Evolutionary conservation across 2,888 invertebrate species (phyloP).

Genomic region (Amphipoea oculea): DNA sequence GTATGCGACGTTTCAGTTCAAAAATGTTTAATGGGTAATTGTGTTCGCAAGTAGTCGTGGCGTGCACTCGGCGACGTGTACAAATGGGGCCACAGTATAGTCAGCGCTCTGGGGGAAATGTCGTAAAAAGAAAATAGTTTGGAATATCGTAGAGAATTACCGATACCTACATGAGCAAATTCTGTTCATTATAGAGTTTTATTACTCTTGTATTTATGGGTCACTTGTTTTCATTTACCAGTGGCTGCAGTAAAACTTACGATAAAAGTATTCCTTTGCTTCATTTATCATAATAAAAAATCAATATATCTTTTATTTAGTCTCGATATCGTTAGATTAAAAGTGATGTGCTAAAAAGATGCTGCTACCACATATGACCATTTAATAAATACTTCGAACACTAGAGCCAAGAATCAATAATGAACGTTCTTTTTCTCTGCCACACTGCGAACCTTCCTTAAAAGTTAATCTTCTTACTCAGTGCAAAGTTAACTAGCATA

Average conservation of each 20-base stretch:
- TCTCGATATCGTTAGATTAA: not conserved
- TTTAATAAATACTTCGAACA: not conserved
- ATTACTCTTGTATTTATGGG: not conserved
- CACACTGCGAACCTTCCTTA: not conserved
- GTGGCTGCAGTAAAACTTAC: no score
- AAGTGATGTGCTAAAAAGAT: not conserved
- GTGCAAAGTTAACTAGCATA: not conserved
- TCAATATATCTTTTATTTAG: not conserved
- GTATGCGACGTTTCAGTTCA: conserved; percentile 27
- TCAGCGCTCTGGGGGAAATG: not conserved
- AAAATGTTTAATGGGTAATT: conserved; percentile 47
- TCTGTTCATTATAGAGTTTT: not conserved
- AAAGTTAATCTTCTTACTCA: not conserved
- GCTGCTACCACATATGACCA: not conserved
- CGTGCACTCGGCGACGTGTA: conserved; percentile 6
- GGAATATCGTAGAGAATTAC: not conserved
- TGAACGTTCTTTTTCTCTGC: not conserved
- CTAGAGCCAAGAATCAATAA: no score
- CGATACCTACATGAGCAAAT: not conserved
- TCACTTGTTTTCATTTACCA: not conserved
- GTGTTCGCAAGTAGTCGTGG: conserved; percentile 29
- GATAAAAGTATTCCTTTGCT: not conserved
- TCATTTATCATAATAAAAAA: not conserved
- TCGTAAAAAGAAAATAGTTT: conserved; percentile 3
- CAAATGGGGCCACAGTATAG: not conserved